Percentiles rank a stretch among this genome's conserved stretches.
Conservation (phyloP, 2,888 invertebrate genomes). For the Nineta flava region DNA sequence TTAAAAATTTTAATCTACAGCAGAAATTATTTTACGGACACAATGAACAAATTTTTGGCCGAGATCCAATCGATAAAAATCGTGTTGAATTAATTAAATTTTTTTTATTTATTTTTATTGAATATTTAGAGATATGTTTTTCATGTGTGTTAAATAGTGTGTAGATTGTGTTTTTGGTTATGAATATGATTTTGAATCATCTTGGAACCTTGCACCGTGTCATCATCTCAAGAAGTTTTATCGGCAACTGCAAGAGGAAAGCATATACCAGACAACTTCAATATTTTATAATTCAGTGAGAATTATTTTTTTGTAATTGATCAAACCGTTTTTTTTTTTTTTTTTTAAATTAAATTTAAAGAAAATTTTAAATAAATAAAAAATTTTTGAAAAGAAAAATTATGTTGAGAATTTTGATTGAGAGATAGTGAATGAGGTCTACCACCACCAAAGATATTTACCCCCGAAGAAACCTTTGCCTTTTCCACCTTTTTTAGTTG, state of each 20-base stretch:
- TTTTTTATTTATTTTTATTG: no score
- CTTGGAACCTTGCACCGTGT: background rate
- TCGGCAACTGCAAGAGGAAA: constrained; percentile 1
- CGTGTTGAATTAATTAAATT: no score
- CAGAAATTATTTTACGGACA: no score
- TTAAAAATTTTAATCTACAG: no score
- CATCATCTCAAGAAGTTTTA: background rate
- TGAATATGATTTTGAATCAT: background rate
- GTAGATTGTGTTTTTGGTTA: no score
- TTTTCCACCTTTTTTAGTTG: constrained; percentile 39
- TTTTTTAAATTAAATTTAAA: background rate
- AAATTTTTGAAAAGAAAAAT: background rate
- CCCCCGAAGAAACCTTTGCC: constrained; percentile 73
- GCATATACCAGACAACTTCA: constrained; percentile 12
- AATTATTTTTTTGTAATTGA: no score
- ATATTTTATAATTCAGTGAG: background rate
- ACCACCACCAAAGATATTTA: constrained; percentile 73
- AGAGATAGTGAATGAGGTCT: constrained; percentile 20
- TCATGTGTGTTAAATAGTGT: no score
- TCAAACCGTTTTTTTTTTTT: no score
- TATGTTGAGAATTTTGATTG: background rate
- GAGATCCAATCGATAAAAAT: no score
- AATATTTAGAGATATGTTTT: no score
- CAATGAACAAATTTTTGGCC: no score
- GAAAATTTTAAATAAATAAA: background rate